Evolutionary conservation across 2,797 vertebrate species (phyloP).

Genomic region (Eulemur mongoz): DNA sequence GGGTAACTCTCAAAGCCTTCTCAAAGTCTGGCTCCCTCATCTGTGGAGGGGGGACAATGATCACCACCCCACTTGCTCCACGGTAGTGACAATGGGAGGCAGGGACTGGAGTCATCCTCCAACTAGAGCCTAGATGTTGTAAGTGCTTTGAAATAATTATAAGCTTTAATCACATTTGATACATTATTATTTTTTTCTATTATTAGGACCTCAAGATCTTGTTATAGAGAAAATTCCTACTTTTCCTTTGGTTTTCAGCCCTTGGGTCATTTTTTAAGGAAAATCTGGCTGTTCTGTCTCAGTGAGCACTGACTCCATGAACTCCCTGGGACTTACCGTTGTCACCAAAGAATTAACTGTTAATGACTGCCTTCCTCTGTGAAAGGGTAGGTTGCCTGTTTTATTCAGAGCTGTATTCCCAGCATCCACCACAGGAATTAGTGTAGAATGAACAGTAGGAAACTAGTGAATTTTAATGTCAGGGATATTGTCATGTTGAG

Average conservation of each 20-base stretch:
- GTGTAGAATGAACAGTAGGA: not conserved
- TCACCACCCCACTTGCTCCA: not conserved
- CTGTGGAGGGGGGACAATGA: not conserved
- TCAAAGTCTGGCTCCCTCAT: not conserved
- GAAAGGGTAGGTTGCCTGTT: not conserved
- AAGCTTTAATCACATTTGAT: not conserved
- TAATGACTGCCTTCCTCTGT: not conserved
- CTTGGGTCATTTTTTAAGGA: not conserved
- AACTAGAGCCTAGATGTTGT: not conserved
- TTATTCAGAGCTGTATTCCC: not conserved
- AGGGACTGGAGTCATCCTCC: not conserved
- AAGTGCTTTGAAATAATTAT: not conserved
- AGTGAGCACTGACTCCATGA: not conserved
- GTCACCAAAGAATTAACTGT: not conserved
- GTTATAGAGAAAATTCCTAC: not conserved
- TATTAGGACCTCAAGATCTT: not conserved
- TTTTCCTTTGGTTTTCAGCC: not conserved
- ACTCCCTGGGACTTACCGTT: not conserved
- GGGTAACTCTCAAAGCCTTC: not conserved
- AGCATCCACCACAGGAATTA: not conserved
- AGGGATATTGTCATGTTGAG: not conserved
- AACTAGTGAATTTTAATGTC: not conserved
- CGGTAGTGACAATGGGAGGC: not conserved
- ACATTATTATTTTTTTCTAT: not conserved
- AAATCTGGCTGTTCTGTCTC: not conserved